Conservation (phyloP, 2,113 vertebrate species). For the Melanerpes aurifrons region DNA sequence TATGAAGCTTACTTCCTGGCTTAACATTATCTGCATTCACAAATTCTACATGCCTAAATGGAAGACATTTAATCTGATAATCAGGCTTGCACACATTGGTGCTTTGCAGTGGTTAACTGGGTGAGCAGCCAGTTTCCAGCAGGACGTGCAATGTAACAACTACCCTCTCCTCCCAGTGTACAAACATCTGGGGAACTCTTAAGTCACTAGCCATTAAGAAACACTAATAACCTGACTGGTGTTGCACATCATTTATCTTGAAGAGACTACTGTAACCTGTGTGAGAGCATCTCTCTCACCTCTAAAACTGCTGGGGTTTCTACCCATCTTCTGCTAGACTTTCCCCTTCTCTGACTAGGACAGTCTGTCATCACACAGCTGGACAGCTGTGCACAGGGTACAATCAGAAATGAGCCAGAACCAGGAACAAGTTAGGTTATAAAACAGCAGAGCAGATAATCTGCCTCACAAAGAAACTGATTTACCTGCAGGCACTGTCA, state of each 20-base stretch:
- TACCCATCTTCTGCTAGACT: background rate
- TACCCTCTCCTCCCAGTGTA: background rate
- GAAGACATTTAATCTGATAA: too few species aligned
- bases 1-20: too few species aligned
- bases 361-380: background rate
- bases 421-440: background rate
- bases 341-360: background rate
- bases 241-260: constrained; percentile 1
- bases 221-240: background rate
- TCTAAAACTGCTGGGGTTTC: background rate
- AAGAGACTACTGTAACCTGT: background rate
- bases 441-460: background rate
- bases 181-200: constrained; percentile 1
- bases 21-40: too few species aligned
- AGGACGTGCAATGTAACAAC: too few species aligned
- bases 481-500: background rate
- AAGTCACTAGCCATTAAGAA: background rate
- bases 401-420: background rate
- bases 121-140: too few species aligned
- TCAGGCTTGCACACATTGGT: too few species aligned
- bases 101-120: too few species aligned
- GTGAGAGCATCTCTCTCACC: background rate
- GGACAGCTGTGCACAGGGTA: background rate
- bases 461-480: background rate
- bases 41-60: too few species aligned